Evolutionary conservation across 2,797 vertebrate species (phyloP).

Genomic region (Dromococcyx pavoninus): DNA sequence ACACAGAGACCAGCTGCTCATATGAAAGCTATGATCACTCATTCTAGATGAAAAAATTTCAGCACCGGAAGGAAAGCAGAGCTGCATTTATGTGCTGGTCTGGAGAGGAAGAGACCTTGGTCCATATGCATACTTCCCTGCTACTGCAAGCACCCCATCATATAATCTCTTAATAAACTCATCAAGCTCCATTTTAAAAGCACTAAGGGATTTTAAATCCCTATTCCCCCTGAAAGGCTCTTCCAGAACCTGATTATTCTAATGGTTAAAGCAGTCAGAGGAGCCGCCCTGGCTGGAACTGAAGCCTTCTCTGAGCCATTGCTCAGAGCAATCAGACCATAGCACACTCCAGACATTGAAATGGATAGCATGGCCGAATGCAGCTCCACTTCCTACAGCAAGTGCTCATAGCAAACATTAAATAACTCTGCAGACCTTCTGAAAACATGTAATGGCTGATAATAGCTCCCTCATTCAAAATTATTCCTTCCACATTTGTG

Average conservation of each 20-base stretch:
- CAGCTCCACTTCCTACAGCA: background rate
- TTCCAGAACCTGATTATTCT: conserved; percentile 12
- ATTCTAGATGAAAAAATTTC: background rate
- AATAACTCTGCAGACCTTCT: background rate
- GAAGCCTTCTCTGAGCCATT: background rate
- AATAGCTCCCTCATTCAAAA: conserved; percentile 1
- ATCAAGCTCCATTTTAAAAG: background rate
- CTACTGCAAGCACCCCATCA: background rate
- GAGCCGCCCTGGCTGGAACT: conserved; percentile 23
- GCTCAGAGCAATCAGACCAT: background rate
- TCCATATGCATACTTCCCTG: background rate
- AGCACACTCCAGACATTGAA: background rate
- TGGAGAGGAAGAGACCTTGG: background rate
- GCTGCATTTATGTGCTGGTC: background rate
- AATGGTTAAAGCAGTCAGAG: background rate
- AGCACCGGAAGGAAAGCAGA: background rate
- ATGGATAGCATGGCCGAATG: background rate
- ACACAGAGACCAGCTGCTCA: background rate
- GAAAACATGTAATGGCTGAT: background rate
- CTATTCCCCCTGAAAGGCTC: background rate
- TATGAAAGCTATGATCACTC: background rate
- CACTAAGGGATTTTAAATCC: background rate
- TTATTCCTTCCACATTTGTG: background rate
- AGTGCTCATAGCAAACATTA: background rate
- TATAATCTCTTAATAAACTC: background rate